Evolutionary conservation across 2,113 vertebrate species (phyloP), one percentile per base, ranked within the genome.

Genomic region (Odocoileus hemionus): DNA sequence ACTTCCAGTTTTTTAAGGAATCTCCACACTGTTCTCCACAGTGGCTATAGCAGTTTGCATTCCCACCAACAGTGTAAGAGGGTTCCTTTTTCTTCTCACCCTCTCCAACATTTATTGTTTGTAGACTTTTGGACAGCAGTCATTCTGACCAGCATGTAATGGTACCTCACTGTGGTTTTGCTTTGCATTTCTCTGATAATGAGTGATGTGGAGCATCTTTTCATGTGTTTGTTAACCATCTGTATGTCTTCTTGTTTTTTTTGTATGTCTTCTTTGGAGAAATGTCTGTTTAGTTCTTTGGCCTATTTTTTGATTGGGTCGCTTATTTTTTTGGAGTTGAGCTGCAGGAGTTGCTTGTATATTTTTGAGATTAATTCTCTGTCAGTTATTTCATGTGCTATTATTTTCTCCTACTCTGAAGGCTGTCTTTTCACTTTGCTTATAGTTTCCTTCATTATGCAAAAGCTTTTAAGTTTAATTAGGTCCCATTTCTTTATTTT

Each of bases 71-170:
- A 36, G 9, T 36, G 2, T 70, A 36, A 23, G n/a, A 36, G 8
- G 4, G 17, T 70, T 36, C 64, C 9, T 21, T 67, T 67, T 21
- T 21, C 4, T 36, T 19, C 0, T 2, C n/a, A 11, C 17, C 64
- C 64, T 70, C 9, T 23, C n/a, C 64, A 70, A 5, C 9, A 36
- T 70, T 23, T 67, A 67, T 67, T 21, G n/a, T 70, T 70, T 36
- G 2, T 70, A 70, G 57, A 28, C 9, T 70, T 70, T 70, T 36
- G 11, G n/a, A 70, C 11, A 70, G 64, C 64, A 70, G 64, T 17
- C n/a, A 70, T 70, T 36, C 17, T 70, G 17, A 70, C 1, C 1
- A 1, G 9, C 0, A 0, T 70, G 9, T 36, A 4, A 70, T 70
- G 19, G 64, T 36, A 70, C n/a, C 64, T 70, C 64, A 36, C 1